Base-by-base conservation (phyloP, 1,140 invertebrate species). In the Potamilus streckersoni region DNA sequence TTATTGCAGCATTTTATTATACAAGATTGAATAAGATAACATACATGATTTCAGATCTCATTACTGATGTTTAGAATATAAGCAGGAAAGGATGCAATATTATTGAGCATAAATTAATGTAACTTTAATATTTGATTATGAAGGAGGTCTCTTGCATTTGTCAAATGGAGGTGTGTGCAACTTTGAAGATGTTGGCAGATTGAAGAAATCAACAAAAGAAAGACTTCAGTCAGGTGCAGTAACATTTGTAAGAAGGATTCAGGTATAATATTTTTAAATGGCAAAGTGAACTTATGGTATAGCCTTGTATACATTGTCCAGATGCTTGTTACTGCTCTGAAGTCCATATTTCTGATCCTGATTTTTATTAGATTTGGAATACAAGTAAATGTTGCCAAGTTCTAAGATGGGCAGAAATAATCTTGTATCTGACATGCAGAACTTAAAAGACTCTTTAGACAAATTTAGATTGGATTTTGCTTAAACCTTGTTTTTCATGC, bases 81-180 rank as follows among this genome's bases (percentile, higher is more conserved):
- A 20, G 5, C 31, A 19, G 6, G n/a, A 8, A 17, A 59, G 20
- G 38, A 5, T 20, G 15, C n/a, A 27, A 61, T 71, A 61, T 38
- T 61, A 14, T 61, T n/a, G 38, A 8, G 14, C 20, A 15, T 19
- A 58, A 56, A 17, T 73, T n/a, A 19, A n/a, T 17, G 14, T 38
- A 73, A 17, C n/a, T 16, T 49, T 6, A 56, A 17, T 19, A 17
- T 63, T 64, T 27, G 6, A 38, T 71, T n/a, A 65, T 79, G 58
- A 60, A 85, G 84, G 81, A 66, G 85, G 85, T 5, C 80, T 83
- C 56, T 62, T 86, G 27, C 72, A 82, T 63, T 56, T 82, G 59
- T 78, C 83, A 56, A 76, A 69, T 57, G 71, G 76, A 67, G 85
- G 85, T 31, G 74, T 84, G 19, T 85, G 83, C 71, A 79, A 81